phyloP scores from a whole-genome alignment of 1,140 invertebrate species.

The Drosophila suzukii region DNA sequence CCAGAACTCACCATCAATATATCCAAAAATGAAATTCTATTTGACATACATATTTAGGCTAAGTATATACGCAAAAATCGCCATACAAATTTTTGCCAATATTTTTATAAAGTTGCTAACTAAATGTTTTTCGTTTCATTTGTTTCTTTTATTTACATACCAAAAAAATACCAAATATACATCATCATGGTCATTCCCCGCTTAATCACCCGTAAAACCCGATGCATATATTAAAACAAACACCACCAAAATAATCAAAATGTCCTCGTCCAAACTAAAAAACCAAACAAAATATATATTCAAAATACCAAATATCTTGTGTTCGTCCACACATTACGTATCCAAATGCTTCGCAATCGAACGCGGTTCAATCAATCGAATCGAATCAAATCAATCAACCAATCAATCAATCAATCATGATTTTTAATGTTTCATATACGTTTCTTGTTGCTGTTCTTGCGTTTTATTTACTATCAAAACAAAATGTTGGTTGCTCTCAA shows the following conservation, averaged over 20 bases:
- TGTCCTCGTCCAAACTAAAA: conserved; percentile 78
- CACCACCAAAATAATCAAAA: conserved; percentile 64
- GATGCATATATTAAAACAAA: conserved; percentile 53
- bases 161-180: conserved; percentile 64
- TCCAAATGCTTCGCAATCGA: conserved; percentile 73
- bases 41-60: conserved; percentile 51
- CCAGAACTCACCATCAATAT: conserved; percentile 4
- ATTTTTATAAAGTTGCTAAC: conserved; percentile 82
- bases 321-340: conserved; percentile 70
- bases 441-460: conserved; percentile 78
- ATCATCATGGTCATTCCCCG: conserved; percentile 84
- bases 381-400: conserved; percentile 45
- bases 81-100: conserved; percentile 52
- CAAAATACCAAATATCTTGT: conserved; percentile 61
- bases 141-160: conserved; percentile 83
- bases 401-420: conserved; percentile 56
- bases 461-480: conserved; percentile 47
- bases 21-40: conserved; percentile 12
- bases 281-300: conserved; percentile 32
- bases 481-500: conserved; percentile 62
- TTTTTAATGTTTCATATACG: conserved; percentile 67
- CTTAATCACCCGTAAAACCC: conserved; percentile 78
- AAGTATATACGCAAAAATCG: conserved; percentile 51
- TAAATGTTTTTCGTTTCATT: conserved; percentile 84
- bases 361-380: conserved; percentile 48